A percentile compares a stretch with the other conserved stretches of the same genome.
phyloP scores from a whole-genome alignment of 2,888 invertebrate genomes.

The Adelognathus sp. region DNA sequence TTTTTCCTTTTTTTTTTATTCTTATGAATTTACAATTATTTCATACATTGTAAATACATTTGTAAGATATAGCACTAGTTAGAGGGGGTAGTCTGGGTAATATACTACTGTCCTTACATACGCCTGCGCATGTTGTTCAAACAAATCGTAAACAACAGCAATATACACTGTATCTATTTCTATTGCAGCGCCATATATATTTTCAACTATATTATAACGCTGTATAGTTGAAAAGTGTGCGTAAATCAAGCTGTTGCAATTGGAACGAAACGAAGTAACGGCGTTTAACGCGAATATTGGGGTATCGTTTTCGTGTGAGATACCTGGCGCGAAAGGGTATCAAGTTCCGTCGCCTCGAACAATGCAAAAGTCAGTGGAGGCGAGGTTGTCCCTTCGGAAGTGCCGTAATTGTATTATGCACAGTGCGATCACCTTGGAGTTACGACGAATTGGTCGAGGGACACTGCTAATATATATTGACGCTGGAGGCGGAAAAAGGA shows the following conservation, averaged over 20 bases:
- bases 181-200: background rate
- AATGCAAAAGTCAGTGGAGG: conserved; percentile 14
- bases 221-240: background rate
- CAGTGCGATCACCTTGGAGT: background rate
- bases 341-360: conserved; percentile 31
- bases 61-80: no score
- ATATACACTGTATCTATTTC: background rate
- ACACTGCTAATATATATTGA: background rate
- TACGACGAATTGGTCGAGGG: conserved; percentile 5
- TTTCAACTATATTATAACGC: no score
- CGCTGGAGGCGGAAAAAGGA: conserved; percentile 9
- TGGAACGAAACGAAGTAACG: conserved; percentile 13
- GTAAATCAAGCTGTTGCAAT: conserved; percentile 25
- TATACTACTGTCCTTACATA: no score
- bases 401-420: conserved; percentile 19
- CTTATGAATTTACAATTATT: no score
- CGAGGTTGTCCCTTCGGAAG: background rate
- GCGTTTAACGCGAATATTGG: background rate
- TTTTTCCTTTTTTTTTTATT: no score
- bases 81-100: no score
- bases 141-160: background rate
- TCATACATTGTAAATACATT: no score
- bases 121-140: no score
- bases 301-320: conserved; percentile 25
- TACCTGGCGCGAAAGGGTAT: conserved; percentile 38